These are phyloP conservation scores for Poecilia wingei DNA, from an alignment of 2,797 vertebrate species.

Conservation along the genomic window DNA sequence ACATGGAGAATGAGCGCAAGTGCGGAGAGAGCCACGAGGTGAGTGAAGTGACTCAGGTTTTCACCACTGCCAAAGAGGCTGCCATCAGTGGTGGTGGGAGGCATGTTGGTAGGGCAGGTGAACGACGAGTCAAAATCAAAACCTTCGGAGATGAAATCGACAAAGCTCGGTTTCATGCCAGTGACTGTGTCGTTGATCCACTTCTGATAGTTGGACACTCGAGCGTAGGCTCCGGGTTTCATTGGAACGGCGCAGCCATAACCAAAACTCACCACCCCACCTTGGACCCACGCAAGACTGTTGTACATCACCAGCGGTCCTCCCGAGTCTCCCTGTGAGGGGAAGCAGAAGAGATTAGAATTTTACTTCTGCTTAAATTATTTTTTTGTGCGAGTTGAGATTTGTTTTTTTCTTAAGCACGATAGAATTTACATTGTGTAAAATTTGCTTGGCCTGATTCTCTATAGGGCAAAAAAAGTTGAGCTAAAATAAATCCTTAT, in stretches of 20 bases:
- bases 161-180: slow-evolving; percentile 34
- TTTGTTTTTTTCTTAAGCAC: too few relatives aligned
- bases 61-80: slow-evolving; percentile 21
- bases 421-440: too few relatives aligned
- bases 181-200: slow-evolving; percentile 50
- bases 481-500: too few relatives aligned
- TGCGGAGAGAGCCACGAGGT: slow-evolving; percentile 16
- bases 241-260: fast-evolving
- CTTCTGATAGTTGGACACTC: slow-evolving; percentile 55
- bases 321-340: slow-evolving; percentile 54
- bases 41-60: slow-evolving; percentile 24
- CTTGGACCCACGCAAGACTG: slow-evolving; percentile 38
- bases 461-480: too few relatives aligned
- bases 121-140: fast-evolving
- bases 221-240: slow-evolving; percentile 45
- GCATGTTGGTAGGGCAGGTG: not conserved
- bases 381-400: too few relatives aligned
- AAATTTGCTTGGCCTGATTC: too few relatives aligned
- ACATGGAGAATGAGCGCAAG: slow-evolving; percentile 16
- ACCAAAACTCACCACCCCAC: slow-evolving; percentile 66
- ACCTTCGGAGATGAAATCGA: slow-evolving; percentile 11
- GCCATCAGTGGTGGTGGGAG: not conserved
- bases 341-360: not conserved
- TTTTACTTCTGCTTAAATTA: too few relatives aligned
- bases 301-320: slow-evolving; percentile 45